Evolutionary conservation across 2,113 vertebrate genomes (phyloP).

Genomic region (Prionailurus viverrinus): DNA sequence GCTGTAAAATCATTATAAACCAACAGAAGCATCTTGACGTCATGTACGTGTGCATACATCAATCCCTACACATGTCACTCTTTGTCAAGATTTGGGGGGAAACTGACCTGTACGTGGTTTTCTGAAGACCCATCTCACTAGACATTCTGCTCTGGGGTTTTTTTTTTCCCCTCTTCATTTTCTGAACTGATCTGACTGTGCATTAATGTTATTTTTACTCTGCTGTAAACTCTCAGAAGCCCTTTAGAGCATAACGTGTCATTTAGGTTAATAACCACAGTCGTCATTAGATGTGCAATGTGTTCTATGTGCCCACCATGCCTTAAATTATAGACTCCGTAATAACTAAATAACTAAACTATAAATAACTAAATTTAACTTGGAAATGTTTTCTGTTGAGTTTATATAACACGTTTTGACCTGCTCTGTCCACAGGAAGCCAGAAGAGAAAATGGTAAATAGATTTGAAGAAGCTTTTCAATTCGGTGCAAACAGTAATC

Average conservation of each 20-base stretch:
- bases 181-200: neutral
- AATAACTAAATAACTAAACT: slow-evolving; percentile 6
- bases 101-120: neutral
- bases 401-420: slow-evolving; percentile 62
- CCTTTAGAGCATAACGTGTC: neutral
- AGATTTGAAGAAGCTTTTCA: slow-evolving; percentile 63
- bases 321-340: slow-evolving; percentile 29
- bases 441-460: slow-evolving; percentile 61
- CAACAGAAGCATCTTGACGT: too few relatives aligned
- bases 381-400: slow-evolving; percentile 31
- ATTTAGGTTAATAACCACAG: neutral
- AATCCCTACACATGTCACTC: too few relatives aligned
- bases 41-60: fast-evolving
- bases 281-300: neutral
- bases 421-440: slow-evolving; percentile 62
- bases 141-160: neutral
- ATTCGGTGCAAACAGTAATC: slow-evolving; percentile 67
- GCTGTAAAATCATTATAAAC: neutral
- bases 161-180: neutral
- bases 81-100: neutral
- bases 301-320: neutral
- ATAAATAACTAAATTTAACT: slow-evolving; percentile 44
- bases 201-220: neutral
- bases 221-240: neutral
- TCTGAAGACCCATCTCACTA: neutral